Percentiles rank a stretch among this genome's conserved stretches.
Conservation (phyloP, 1,140 invertebrate genomes). For the Drosophila miranda region DNA sequence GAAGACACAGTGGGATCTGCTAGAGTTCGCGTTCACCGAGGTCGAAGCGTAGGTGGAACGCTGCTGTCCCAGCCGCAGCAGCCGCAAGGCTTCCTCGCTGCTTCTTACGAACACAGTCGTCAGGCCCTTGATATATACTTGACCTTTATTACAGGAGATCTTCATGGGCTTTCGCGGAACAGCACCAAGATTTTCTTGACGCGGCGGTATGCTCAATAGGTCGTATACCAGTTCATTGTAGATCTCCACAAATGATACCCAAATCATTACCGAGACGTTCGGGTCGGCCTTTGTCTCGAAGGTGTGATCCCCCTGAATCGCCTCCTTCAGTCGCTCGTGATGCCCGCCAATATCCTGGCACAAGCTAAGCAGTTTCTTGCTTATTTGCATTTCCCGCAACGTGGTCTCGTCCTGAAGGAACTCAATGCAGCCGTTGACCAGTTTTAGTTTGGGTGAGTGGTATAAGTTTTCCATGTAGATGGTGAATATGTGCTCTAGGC, state of each 20-base stretch:
- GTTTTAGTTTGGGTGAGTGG: conserved; percentile 82
- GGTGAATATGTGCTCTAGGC: conserved; percentile 90
- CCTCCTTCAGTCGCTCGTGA: conserved; percentile 83
- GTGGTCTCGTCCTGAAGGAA: conserved; percentile 78
- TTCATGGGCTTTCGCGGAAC: conserved; percentile 85
- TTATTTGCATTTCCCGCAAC: conserved; percentile 81
- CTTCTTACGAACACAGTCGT: conserved; percentile 89
- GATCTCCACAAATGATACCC: conserved; percentile 96
- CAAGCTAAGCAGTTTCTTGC: conserved; percentile 67
- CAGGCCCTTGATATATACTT: conserved; percentile 90
- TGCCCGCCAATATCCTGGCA: conserved; percentile 81
- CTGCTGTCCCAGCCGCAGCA: conserved; percentile 85
- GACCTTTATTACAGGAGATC: conserved; percentile 83
- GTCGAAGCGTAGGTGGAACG: conserved; percentile 94
- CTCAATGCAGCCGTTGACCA: conserved; percentile 82
- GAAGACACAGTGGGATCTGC: conserved; percentile 94
- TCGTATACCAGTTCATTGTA: conserved; percentile 97
- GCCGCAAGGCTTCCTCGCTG: conserved; percentile 90
- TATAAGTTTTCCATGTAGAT: conserved; percentile 75
- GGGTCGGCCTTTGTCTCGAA: conserved; percentile 40
- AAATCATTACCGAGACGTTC: conserved; percentile 83
- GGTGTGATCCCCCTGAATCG: conserved; percentile 80
- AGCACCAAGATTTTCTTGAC: conserved; percentile 83
- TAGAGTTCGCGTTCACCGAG: conserved; percentile 90
- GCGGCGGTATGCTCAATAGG: conserved; percentile 84